Conservation (phyloP, 2,797 vertebrate species). For the Cyprinella venusta region DNA sequence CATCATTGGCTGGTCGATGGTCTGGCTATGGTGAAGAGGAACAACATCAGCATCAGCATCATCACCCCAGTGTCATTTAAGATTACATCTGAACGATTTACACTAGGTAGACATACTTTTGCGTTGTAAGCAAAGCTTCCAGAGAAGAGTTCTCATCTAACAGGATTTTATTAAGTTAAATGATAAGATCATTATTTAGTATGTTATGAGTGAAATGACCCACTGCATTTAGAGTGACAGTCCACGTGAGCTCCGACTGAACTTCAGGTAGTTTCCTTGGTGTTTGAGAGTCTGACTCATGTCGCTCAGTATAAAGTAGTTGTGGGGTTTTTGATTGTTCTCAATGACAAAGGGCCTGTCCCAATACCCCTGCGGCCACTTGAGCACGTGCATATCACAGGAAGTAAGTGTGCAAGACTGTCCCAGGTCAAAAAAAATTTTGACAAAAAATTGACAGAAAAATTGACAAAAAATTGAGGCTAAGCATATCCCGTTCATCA, state of each 20-base stretch:
- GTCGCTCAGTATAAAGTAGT: background rate
- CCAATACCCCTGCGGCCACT: background rate
- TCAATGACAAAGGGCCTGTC: background rate
- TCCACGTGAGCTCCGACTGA: background rate
- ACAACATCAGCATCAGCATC: conserved; percentile 1
- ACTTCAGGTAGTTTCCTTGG: conserved; percentile 24
- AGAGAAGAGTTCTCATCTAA: background rate
- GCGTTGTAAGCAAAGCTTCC: background rate
- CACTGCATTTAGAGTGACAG: background rate
- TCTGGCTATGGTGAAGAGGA: conserved; percentile 16
- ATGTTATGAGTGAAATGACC: background rate
- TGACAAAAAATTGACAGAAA: no score
- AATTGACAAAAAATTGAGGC: no score
- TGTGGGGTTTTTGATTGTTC: background rate
- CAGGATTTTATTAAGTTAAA: conserved; percentile 10
- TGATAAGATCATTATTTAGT: background rate
- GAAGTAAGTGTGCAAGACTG: background rate
- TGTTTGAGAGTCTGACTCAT: background rate
- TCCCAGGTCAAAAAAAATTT: background rate
- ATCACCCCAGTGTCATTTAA: background rate
- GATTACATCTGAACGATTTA: background rate
- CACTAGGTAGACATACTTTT: background rate
- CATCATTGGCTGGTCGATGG: conserved; percentile 5
- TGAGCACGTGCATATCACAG: background rate
- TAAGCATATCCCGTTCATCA: background rate